These are phyloP conservation scores for Nemopilema nomurai DNA, from an alignment of 30 jellyfish, hydroid and myxozoan species.

Conservation along the genomic window DNA sequence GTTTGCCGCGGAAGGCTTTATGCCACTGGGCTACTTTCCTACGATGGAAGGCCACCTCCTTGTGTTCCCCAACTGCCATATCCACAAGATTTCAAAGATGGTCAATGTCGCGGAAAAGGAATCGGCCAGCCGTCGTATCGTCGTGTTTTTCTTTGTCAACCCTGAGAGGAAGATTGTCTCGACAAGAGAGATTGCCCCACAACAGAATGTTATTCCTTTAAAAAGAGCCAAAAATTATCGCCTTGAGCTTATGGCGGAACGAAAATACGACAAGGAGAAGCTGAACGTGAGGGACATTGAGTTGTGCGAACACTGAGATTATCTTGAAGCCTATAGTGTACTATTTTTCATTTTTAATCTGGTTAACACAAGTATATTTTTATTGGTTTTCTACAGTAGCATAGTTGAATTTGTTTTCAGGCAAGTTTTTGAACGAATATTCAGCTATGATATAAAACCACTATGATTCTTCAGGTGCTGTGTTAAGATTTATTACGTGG, in stretches of 20 bases:
- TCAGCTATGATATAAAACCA: too few relatives aligned
- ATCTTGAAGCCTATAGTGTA: not conserved
- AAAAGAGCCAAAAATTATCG: slow-evolving; percentile 52
- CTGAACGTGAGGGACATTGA: slow-evolving; percentile 78
- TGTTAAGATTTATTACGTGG: too few relatives aligned
- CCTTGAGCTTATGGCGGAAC: slow-evolving; percentile 74
- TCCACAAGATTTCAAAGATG: slow-evolving; percentile 70
- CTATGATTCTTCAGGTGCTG: too few relatives aligned
- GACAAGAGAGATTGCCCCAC: slow-evolving; percentile 75
- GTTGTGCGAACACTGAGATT: slow-evolving; percentile 68
- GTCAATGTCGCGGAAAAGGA: slow-evolving; percentile 31
- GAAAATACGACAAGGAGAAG: slow-evolving; percentile 73
- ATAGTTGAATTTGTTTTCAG: too few relatives aligned
- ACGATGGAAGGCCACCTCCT: slow-evolving; percentile 64
- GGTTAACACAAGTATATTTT: not conserved
- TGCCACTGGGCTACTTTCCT: slow-evolving; percentile 81
- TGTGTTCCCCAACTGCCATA: slow-evolving; percentile 78
- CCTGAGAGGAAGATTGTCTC: slow-evolving; percentile 76
- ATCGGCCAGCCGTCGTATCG: slow-evolving; percentile 72
- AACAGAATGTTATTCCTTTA: slow-evolving; percentile 52
- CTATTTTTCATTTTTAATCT: not conserved
- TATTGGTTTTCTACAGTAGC: too few relatives aligned
- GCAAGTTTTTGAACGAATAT: too few relatives aligned
- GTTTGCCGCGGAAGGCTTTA: slow-evolving; percentile 57
- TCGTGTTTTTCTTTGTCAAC: slow-evolving; percentile 70